Evolutionary conservation across 1,140 invertebrate genomes (phyloP), one percentile per base, ranked within the genome.

Genomic region (Dolichoris vasculosae): DNA sequence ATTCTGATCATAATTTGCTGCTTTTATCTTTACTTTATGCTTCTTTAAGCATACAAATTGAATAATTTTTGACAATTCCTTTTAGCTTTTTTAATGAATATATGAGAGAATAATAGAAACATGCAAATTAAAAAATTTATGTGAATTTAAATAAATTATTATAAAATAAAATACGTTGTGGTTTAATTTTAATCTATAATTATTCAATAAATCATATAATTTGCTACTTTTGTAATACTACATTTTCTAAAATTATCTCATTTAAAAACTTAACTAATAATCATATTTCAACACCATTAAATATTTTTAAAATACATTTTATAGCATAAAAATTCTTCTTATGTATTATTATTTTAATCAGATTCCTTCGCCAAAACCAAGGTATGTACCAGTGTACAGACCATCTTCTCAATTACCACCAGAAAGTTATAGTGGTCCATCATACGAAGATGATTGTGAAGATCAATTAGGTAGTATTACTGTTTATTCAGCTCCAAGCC

Each of bases 361-460:
- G 81, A 32, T 82, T 40, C 81, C 81, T 23, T 26, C 81, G 8
- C 40, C 71, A 48, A 75, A 55, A 26, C 73, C 82, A 76, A 9
- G 17, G 8, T 83, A 43, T 35, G 0, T 76, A 3, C 71, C 55
- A 69, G 40, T 51, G 4, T 64, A 46, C 32, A 59, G 35, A 78
- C 76, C 32, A 2, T 38, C 55, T 38, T 6, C 46, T 23, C 46
- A 35, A 80, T 11, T 30, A 1, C 59, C 78, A 32, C 59, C 78
- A 26, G 69, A 73, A 73, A 73, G 38, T 43, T 73, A 43, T 73
- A 73, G 69, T 43, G 69, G 43, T 55, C n/a, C 75, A 6, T 78
- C 76, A 59, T 40, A 35, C 9, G 48, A 78, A 9, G 76, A 55
- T 78, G 76, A 78, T 13, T 78, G 76, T 51, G 76, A 78, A 38